phyloP scores from a whole-genome alignment of 2,888 invertebrate genomes.

The Crepidodera aurea region DNA sequence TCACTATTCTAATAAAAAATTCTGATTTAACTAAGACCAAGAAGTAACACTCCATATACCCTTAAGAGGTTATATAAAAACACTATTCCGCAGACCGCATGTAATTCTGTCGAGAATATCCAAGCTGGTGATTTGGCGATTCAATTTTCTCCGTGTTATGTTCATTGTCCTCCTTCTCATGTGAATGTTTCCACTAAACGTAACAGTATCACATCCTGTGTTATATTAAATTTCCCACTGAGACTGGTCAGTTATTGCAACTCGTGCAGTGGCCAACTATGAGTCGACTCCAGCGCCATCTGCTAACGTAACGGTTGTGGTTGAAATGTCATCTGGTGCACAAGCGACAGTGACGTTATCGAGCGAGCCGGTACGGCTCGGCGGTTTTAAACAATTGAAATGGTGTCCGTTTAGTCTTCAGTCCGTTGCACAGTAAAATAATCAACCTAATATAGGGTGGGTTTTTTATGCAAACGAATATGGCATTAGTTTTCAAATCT shows the following conservation, averaged over 20 bases:
- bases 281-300: constrained; percentile 38
- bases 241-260: constrained; percentile 39
- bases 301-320: constrained; percentile 44
- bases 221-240: constrained; percentile 40
- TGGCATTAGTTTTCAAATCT: no score
- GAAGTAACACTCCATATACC: no score
- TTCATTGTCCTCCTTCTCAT: constrained; percentile 24
- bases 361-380: constrained; percentile 5
- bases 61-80: no score
- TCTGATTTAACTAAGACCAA: no score
- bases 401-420: not conserved
- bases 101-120: not conserved
- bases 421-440: not conserved
- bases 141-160: constrained; percentile 23
- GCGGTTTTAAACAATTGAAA: constrained; percentile 17
- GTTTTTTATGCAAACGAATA: no score
- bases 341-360: constrained; percentile 22
- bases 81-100: no score
- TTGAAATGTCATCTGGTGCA: constrained; percentile 42
- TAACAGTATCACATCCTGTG: constrained; percentile 21
- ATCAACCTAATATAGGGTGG: no score
- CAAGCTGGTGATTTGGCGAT: constrained; percentile 10
- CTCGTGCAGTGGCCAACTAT: constrained; percentile 31
- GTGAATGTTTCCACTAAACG: constrained; percentile 25
- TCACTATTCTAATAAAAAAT: no score